phyloP scores from a whole-genome alignment of 2,113 vertebrate genomes.

The Pristiophorus japonicus region DNA sequence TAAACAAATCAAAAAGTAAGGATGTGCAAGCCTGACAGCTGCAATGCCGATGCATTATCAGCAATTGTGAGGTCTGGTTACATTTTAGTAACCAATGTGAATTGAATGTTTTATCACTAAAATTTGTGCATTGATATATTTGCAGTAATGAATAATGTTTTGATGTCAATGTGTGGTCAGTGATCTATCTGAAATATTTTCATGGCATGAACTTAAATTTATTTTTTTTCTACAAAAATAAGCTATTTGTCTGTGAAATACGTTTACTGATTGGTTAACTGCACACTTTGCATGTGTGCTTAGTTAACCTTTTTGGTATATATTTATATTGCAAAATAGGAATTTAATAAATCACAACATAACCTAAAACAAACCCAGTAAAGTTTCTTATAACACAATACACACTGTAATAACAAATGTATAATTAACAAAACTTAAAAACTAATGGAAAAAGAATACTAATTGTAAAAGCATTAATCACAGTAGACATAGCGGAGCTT shows the following conservation, averaged over 20 bases:
- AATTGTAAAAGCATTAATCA: too few relatives aligned
- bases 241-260: background rate
- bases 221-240: background rate
- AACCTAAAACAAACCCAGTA: background rate
- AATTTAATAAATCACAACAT: background rate
- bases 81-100: background rate
- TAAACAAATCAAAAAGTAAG: slow-evolving; percentile 25
- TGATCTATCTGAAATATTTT: background rate
- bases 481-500: background rate
- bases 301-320: background rate
- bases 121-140: background rate
- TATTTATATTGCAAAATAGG: background rate
- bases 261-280: background rate
- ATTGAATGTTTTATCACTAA: background rate
- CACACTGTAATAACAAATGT: background rate
- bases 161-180: background rate
- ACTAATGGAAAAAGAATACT: too few relatives aligned
- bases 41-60: slow-evolving; percentile 36
- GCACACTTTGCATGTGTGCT: background rate
- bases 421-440: background rate
- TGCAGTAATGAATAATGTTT: background rate
- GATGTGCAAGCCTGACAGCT: slow-evolving; percentile 32
- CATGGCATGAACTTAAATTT: background rate
- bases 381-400: background rate
- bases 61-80: slow-evolving; percentile 37